phyloP scores from a whole-genome alignment of 2,113 vertebrate species.

The Corythornis madagascariensis region DNA sequence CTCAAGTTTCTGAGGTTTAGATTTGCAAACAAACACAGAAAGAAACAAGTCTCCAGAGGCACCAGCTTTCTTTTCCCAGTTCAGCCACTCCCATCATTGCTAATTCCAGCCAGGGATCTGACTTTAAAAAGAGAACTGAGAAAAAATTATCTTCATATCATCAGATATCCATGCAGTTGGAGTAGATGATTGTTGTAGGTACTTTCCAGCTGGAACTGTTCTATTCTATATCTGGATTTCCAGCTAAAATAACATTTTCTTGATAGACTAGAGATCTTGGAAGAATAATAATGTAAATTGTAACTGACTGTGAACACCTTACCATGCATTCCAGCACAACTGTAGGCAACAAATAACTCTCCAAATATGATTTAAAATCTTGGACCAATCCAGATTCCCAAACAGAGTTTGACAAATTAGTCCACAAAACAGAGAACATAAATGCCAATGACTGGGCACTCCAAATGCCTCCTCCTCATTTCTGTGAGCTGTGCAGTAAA shows the following conservation, averaged over 20 bases:
- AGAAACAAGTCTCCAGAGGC: background rate
- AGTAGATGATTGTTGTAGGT: background rate
- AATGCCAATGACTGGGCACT: background rate
- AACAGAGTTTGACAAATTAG: background rate
- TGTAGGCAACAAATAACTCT: background rate
- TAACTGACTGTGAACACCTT: background rate
- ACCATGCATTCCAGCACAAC: background rate
- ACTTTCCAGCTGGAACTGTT: background rate
- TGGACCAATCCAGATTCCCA: background rate
- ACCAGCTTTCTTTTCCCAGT: background rate
- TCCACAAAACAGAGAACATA: background rate
- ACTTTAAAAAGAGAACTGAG: background rate
- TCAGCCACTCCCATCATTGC: background rate
- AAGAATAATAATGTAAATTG: background rate
- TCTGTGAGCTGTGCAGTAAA: background rate
- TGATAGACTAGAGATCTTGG: background rate
- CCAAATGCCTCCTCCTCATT: background rate
- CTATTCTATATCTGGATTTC: background rate
- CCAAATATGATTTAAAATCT: slow-evolving; percentile 16
- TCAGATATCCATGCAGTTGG: background rate
- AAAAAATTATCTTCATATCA: background rate
- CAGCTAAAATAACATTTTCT: slow-evolving; percentile 6
- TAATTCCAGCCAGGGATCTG: background rate
- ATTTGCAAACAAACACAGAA: background rate
- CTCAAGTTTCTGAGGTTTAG: background rate